A percentile compares a stretch with the other conserved stretches of the same genome.
Evolutionary conservation across 1,140 invertebrate genomes (phyloP).

Genomic region (Atta texana): DNA sequence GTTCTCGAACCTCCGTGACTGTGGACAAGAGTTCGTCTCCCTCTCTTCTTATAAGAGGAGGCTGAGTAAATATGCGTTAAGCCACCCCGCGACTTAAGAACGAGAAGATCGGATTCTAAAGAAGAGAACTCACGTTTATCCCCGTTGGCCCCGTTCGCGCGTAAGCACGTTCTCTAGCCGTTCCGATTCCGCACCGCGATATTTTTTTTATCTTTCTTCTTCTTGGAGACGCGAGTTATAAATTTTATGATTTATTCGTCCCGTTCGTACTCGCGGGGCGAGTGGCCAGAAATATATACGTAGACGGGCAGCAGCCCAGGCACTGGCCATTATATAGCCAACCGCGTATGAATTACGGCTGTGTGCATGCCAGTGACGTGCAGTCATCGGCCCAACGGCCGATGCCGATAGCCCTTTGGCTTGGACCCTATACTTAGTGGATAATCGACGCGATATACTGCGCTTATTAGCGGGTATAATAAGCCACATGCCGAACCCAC

Average conservation of each 20-base stretch:
- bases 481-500: constrained; percentile 71
- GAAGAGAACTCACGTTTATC: constrained; percentile 11
- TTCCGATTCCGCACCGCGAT: constrained; percentile 29
- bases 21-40: neutral
- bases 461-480: constrained; percentile 84
- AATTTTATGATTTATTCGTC: constrained; percentile 83
- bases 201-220: neutral
- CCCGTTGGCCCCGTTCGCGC: constrained; percentile 1
- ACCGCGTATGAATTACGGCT: constrained; percentile 81
- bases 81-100: neutral
- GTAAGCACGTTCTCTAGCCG: constrained; percentile 21
- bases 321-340: constrained; percentile 72
- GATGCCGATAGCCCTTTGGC: constrained; percentile 75
- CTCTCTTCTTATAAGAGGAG: neutral
- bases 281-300: constrained; percentile 42
- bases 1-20: neutral
- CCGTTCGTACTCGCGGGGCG: constrained; percentile 62
- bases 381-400: constrained; percentile 81
- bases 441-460: constrained; percentile 85
- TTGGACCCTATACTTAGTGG: constrained; percentile 84
- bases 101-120: constrained; percentile 4
- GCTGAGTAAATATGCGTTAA: constrained; percentile 2
- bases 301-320: constrained; percentile 43
- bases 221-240: constrained; percentile 71
- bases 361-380: constrained; percentile 82